Evolutionary conservation across 2,888 invertebrate genomes (phyloP).

Genomic region (Scaptomyza caliginosa): DNA sequence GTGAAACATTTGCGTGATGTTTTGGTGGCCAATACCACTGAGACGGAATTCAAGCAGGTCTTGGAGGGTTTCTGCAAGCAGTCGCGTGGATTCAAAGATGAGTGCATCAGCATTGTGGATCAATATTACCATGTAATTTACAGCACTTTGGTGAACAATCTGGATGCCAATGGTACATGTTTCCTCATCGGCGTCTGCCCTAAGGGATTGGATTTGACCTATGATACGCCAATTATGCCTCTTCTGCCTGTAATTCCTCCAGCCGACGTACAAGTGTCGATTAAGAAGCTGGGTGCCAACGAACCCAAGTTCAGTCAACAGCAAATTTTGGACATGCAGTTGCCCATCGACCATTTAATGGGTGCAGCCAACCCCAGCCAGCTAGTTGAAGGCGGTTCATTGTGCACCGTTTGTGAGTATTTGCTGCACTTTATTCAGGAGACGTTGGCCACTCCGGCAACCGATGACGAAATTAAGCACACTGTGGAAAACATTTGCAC

Average conservation of each 20-base stretch:
- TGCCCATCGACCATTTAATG: slow-evolving; percentile 85
- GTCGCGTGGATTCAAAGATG: slow-evolving; percentile 88
- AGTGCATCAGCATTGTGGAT: slow-evolving; percentile 91
- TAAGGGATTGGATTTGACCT: slow-evolving; percentile 60
- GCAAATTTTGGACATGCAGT: slow-evolving; percentile 82
- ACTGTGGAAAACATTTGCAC: slow-evolving; percentile 89
- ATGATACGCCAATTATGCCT: slow-evolving; percentile 86
- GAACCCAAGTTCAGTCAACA: slow-evolving; percentile 81
- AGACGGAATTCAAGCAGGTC: slow-evolving; percentile 91
- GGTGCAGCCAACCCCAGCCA: slow-evolving; percentile 80
- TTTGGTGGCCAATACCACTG: slow-evolving; percentile 93
- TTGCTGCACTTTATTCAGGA: slow-evolving; percentile 91
- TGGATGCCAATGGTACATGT: slow-evolving; percentile 90
- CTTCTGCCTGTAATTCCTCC: slow-evolving; percentile 85
- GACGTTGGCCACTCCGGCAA: slow-evolving; percentile 87
- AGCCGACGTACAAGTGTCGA: slow-evolving; percentile 82
- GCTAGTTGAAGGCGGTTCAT: slow-evolving; percentile 84
- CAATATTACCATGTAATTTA: slow-evolving; percentile 92
- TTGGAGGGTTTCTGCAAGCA: slow-evolving; percentile 92
- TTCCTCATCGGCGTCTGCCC: slow-evolving; percentile 86
- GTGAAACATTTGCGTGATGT: slow-evolving; percentile 91
- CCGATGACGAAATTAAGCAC: slow-evolving; percentile 88
- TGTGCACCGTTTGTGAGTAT: slow-evolving; percentile 93
- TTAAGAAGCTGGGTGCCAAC: slow-evolving; percentile 78
- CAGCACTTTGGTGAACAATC: slow-evolving; percentile 87